Conservation (phyloP, 2,888 invertebrate genomes). For the Erebia ligea region DNA sequence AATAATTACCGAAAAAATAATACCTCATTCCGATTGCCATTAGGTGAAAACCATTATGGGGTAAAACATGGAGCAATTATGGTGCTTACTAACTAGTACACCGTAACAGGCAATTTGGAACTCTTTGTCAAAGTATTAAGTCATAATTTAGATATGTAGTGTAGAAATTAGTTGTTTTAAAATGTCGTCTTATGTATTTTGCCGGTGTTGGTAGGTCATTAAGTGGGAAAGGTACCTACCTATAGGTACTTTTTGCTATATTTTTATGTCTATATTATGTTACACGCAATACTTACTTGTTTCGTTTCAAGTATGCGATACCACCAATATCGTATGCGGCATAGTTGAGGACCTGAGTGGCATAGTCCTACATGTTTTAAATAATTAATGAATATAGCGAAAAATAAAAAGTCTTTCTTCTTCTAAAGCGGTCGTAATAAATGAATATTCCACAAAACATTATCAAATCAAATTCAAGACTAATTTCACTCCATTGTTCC, state of each 20-base stretch:
- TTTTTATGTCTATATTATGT: not conserved
- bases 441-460: too few species aligned
- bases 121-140: not conserved
- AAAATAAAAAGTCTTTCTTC: too few species aligned
- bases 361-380: too few species aligned
- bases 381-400: too few species aligned
- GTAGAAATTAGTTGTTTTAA: slow-evolving; percentile 8
- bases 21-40: slow-evolving; percentile 25
- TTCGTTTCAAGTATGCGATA: not conserved
- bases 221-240: not conserved
- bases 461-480: too few species aligned
- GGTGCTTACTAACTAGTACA: slow-evolving; percentile 9
- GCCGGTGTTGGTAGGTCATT: not conserved
- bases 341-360: too few species aligned
- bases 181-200: slow-evolving; percentile 18
- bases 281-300: not conserved
- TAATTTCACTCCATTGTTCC: too few species aligned
- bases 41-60: slow-evolving; percentile 23
- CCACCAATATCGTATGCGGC: too few species aligned
- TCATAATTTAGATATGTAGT: not conserved
- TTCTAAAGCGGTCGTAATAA: too few species aligned
- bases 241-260: not conserved
- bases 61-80: slow-evolving; percentile 29
- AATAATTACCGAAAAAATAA: slow-evolving; percentile 28
- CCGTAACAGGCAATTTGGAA: not conserved